Conservation (phyloP, 2,888 invertebrate species). For the Mesorhabditis spiculigera region DNA sequence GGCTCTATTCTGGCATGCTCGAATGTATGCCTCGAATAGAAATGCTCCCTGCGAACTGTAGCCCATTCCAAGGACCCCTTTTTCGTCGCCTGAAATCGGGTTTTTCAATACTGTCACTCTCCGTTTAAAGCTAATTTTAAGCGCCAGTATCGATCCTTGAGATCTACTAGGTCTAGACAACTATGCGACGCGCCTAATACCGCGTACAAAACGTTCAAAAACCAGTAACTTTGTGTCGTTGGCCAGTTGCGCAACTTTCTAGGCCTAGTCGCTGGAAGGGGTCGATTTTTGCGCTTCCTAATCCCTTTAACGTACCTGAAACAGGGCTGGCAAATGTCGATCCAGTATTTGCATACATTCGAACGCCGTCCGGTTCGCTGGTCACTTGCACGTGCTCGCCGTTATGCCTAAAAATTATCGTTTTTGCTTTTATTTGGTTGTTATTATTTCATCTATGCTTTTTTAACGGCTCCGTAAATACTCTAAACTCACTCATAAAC, state of each 20-base stretch:
- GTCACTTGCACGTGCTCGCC: neutral
- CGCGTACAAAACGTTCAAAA: too few relatives aligned
- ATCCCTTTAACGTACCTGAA: neutral
- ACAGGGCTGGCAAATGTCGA: constrained; percentile 1
- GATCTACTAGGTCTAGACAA: too few relatives aligned
- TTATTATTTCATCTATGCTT: too few relatives aligned
- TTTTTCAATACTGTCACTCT: neutral
- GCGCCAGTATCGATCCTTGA: neutral
- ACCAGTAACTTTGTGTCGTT: too few relatives aligned
- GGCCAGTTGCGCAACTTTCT: too few relatives aligned
- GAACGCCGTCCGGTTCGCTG: neutral
- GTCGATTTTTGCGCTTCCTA: too few relatives aligned
- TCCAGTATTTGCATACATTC: neutral
- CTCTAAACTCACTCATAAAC: constrained; percentile 1
- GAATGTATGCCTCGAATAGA: constrained; percentile 25
- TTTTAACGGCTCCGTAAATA: neutral
- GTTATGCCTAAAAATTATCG: neutral
- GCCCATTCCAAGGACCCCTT: constrained; percentile 23
- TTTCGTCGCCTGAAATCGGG: constrained; percentile 14
- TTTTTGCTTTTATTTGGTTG: neutral
- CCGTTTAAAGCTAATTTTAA: neutral
- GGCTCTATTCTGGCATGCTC: neutral
- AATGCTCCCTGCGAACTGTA: constrained; percentile 30
- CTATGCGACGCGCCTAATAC: too few relatives aligned
- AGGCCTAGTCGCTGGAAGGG: too few relatives aligned